Percentiles rank a stretch among this genome's conserved stretches.
Conservation (phyloP, 2,888 invertebrate genomes). For the Chalcis sispes region DNA sequence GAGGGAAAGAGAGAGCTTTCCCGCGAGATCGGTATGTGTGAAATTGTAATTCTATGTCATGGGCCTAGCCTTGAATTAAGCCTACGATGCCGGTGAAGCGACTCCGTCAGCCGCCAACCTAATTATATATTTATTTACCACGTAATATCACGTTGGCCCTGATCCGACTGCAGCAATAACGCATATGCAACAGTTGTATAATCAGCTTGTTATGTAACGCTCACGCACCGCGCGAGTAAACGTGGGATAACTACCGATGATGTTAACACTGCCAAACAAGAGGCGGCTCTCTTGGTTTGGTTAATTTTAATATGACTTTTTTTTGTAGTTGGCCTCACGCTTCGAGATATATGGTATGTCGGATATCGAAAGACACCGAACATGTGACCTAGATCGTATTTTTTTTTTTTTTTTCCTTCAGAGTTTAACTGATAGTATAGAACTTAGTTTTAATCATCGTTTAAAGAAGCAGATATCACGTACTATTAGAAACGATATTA, state of each 20-base stretch:
- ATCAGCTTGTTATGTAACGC: conserved; percentile 64
- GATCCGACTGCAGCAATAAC: conserved; percentile 64
- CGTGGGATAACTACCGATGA: conserved; percentile 36
- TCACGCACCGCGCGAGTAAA: neutral
- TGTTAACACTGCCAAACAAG: conserved; percentile 35
- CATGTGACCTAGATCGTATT: too few species aligned
- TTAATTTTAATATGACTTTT: too few species aligned
- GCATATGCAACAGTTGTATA: conserved; percentile 68
- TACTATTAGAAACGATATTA: too few species aligned
- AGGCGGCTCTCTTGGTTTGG: too few species aligned
- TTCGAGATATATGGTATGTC: too few species aligned
- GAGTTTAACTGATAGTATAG: too few species aligned
- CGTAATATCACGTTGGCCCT: conserved; percentile 71
- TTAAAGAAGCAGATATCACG: too few species aligned
- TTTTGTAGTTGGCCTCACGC: too few species aligned
- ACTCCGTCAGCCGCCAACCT: conserved; percentile 60
- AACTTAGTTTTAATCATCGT: too few species aligned
- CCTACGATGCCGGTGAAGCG: conserved; percentile 61
- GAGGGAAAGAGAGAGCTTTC: too few species aligned
- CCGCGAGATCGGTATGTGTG: neutral
- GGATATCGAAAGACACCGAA: too few species aligned
- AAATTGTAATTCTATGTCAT: conserved; percentile 69
- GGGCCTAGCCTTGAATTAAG: conserved; percentile 69
- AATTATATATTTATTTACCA: conserved; percentile 71
- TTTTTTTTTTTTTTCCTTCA: too few species aligned